A percentile compares a stretch with the other conserved stretches of the same genome.
phyloP scores from a whole-genome alignment of 2,888 invertebrate species.

The Adela reaumurella region DNA sequence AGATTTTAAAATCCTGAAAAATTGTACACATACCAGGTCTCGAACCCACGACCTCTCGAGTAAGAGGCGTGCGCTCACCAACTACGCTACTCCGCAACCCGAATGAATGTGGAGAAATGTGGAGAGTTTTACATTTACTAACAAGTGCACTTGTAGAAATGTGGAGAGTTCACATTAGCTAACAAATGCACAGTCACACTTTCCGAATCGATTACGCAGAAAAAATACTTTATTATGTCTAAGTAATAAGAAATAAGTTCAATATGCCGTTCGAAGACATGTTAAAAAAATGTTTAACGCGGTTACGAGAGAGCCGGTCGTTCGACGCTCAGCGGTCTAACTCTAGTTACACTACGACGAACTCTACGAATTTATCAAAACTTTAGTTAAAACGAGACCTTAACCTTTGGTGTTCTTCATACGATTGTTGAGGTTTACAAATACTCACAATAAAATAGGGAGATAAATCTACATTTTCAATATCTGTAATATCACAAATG shows the following conservation, averaged over 20 bases:
- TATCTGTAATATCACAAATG: slow-evolving; percentile 49
- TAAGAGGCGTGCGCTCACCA: too few species aligned
- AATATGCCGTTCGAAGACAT: not conserved
- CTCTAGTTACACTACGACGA: not conserved
- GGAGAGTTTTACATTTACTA: too few species aligned
- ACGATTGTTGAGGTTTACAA: not conserved
- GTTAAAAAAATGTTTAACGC: not conserved
- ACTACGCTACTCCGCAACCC: too few species aligned
- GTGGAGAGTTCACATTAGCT: too few species aligned
- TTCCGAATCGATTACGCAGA: not conserved
- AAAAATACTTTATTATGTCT: not conserved
- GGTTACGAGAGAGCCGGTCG: too few species aligned
- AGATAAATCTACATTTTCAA: not conserved
- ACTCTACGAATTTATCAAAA: not conserved
- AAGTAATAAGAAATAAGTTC: not conserved
- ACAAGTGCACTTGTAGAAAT: too few species aligned
- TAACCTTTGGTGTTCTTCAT: not conserved
- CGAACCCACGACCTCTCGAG: too few species aligned
- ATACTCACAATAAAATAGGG: not conserved
- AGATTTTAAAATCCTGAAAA: too few species aligned
- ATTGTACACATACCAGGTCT: too few species aligned
- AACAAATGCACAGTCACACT: not conserved
- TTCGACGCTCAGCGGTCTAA: too few species aligned
- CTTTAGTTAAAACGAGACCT: not conserved
- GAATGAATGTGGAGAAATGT: too few species aligned